Evolutionary conservation across 2,797 vertebrate species (phyloP).

Genomic region (Mormyrops attenuatus): DNA sequence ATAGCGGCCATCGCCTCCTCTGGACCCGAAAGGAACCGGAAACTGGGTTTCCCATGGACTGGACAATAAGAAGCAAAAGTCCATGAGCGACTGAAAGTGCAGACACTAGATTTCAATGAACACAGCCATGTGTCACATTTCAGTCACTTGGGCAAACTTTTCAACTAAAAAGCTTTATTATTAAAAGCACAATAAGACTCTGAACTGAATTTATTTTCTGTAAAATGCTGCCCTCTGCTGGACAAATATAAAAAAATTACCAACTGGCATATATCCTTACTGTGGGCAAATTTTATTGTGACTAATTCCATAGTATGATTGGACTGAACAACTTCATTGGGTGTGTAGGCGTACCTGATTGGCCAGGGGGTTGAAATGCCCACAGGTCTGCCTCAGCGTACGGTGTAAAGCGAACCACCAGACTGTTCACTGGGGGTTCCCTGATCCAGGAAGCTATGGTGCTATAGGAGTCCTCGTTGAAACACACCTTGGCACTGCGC

Average conservation of each 20-base stretch:
- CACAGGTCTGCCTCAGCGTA: conserved; percentile 65
- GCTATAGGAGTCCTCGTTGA: conserved; percentile 48
- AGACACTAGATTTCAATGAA: neutral
- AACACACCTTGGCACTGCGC: conserved; percentile 31
- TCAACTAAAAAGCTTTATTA: neutral
- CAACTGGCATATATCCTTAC: neutral
- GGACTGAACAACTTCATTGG: neutral
- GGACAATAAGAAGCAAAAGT: neutral
- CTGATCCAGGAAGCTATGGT: conserved; percentile 72
- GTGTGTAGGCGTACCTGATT: conserved; percentile 45
- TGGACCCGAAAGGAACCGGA: conserved; percentile 66
- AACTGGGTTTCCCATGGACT: conserved; percentile 43
- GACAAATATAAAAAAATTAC: neutral
- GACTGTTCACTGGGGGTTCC: conserved; percentile 59
- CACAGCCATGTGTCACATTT: neutral
- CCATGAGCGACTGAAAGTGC: neutral
- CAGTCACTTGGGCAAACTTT: neutral
- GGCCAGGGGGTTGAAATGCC: conserved; percentile 55
- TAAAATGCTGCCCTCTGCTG: conserved; percentile 37
- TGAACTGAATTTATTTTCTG: neutral
- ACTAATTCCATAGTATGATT: neutral
- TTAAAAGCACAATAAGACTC: neutral
- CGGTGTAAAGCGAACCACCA: conserved; percentile 76
- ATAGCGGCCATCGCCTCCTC: conserved; percentile 70
- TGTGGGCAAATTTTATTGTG: neutral